phyloP scores from a whole-genome alignment of 2,797 vertebrate species.

The Erethizon dorsatum region DNA sequence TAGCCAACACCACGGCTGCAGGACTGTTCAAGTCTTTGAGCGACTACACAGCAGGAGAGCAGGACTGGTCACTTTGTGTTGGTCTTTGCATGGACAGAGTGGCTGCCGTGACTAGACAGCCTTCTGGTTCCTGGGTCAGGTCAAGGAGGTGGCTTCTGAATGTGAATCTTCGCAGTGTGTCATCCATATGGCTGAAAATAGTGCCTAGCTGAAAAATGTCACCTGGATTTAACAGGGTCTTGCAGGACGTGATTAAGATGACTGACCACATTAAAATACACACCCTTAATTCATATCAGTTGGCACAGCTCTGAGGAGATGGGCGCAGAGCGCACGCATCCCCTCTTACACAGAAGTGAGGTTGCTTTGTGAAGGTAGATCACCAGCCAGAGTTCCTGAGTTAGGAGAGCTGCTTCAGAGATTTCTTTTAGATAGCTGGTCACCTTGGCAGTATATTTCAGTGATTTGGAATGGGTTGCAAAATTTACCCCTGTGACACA shows the following conservation, averaged over 20 bases:
- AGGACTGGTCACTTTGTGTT: not conserved
- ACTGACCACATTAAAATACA: not conserved
- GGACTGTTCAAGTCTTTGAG: not conserved
- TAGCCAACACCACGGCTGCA: not conserved
- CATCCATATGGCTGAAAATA: not conserved
- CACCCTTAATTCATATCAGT: not conserved
- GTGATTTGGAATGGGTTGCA: not conserved
- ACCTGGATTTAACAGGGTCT: not conserved
- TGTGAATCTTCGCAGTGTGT: not conserved
- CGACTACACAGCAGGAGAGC: not conserved
- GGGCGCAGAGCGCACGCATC: not conserved
- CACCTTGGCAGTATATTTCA: not conserved
- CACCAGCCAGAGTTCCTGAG: not conserved
- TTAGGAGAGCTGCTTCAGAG: not conserved
- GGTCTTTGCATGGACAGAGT: not conserved
- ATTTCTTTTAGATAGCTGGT: not conserved
- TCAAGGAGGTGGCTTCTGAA: not conserved
- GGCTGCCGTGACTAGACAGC: not conserved
- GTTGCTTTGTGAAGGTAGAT: not conserved
- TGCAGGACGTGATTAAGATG: not conserved
- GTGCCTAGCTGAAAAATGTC: not conserved
- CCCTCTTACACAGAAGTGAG: not conserved
- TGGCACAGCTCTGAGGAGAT: not conserved
- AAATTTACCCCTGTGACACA: not conserved
- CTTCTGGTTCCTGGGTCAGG: not conserved